phyloP scores from a whole-genome alignment of 1,140 invertebrate genomes.

The Globodera ellingtonae region DNA sequence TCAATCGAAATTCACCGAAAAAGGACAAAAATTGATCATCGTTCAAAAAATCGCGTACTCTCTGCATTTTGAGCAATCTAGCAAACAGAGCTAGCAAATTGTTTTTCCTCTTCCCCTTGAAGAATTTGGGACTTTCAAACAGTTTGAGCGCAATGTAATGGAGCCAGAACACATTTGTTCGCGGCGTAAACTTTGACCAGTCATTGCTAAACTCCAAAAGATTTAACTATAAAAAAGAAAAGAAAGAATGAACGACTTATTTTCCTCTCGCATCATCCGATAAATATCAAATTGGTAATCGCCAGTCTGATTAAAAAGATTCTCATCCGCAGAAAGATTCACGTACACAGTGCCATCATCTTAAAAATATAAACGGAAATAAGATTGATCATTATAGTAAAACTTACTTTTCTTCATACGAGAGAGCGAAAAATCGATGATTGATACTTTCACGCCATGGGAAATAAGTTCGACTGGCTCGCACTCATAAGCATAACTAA shows the following conservation, averaged over 20 bases:
- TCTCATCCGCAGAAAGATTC: not conserved
- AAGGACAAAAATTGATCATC: not conserved
- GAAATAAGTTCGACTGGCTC: not conserved
- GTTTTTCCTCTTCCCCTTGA: not conserved
- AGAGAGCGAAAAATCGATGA: slow-evolving; percentile 20
- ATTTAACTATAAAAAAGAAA: not conserved
- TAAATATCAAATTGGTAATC: slow-evolving; percentile 15
- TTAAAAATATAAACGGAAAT: not conserved
- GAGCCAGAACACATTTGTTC: slow-evolving; percentile 8
- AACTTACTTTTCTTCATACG: not conserved
- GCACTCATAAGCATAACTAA: not conserved
- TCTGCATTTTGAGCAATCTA: not conserved
- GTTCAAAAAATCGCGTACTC: not conserved
- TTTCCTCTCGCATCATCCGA: not conserved
- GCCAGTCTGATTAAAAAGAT: not conserved
- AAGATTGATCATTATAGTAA: not conserved
- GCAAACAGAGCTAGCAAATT: not conserved
- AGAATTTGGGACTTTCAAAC: not conserved
- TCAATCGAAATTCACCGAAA: not conserved
- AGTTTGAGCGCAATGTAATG: not conserved
- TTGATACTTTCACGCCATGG: not conserved
- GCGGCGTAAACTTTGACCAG: not conserved
- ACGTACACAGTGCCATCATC: not conserved
- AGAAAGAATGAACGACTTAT: not conserved
- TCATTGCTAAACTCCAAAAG: not conserved